A percentile compares a stretch with the other conserved stretches of the same genome.
Conservation (phyloP, 1,140 invertebrate species). For the Drosophila serrata region DNA sequence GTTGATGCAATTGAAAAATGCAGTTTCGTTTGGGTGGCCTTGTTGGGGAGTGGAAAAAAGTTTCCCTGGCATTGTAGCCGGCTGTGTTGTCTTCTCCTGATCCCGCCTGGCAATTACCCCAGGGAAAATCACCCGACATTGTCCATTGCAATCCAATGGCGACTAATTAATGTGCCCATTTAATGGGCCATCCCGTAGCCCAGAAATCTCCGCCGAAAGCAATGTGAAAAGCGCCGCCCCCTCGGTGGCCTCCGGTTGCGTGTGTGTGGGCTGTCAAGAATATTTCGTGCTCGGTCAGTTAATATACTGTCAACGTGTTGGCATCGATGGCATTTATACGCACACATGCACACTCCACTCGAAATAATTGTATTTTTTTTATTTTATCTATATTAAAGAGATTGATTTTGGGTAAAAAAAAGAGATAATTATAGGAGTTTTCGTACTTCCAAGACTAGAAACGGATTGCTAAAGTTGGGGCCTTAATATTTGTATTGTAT, state of each 20-base stretch:
- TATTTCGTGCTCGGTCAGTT: slow-evolving; percentile 74
- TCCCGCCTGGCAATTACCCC: slow-evolving; percentile 28
- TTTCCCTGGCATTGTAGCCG: slow-evolving; percentile 35
- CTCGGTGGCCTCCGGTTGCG: slow-evolving; percentile 11
- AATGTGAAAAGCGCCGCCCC: not conserved
- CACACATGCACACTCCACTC: slow-evolving; percentile 17
- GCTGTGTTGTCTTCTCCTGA: slow-evolving; percentile 32
- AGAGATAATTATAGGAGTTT: no score
- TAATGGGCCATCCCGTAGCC: slow-evolving; percentile 67
- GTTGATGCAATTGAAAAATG: slow-evolving; percentile 7
- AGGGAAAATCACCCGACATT: slow-evolving; percentile 40
- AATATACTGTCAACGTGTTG: slow-evolving; percentile 77
- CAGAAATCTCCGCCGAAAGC: slow-evolving; percentile 42
- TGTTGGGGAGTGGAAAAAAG: slow-evolving; percentile 27
- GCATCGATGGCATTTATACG: slow-evolving; percentile 31
- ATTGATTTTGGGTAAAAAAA: not conserved
- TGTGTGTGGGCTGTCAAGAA: slow-evolving; percentile 67
- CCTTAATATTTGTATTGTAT: not conserved
- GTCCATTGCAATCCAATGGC: slow-evolving; percentile 69
- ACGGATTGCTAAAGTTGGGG: not conserved
- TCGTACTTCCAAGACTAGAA: not conserved
- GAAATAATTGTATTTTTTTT: slow-evolving; percentile 1
- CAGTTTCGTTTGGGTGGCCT: slow-evolving; percentile 38
- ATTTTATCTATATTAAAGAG: not conserved
- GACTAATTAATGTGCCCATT: slow-evolving; percentile 78